A percentile compares a stretch with the other conserved stretches of the same genome.
These are phyloP conservation scores for Acropora yongei DNA, from an alignment of 64 coral and sea anemone species.

Conservation along the genomic window DNA sequence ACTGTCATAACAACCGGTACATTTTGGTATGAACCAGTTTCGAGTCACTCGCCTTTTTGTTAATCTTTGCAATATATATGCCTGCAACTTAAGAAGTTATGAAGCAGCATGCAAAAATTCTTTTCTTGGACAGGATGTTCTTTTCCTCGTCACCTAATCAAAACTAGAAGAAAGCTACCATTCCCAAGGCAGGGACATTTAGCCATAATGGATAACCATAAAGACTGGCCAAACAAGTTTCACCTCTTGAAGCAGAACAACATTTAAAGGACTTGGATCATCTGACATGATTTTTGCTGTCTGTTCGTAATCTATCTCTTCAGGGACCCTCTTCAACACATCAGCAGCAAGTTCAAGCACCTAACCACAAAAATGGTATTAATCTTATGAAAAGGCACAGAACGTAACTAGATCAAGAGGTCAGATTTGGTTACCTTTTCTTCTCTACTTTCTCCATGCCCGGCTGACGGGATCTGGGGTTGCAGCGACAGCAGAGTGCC, in stretches of 20 bases:
- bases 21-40: no score
- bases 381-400: neutral
- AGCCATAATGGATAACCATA: no score
- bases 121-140: no score
- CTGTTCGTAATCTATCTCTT: conserved; percentile 98
- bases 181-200: neutral
- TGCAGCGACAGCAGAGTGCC: conserved; percentile 92
- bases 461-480: conserved; percentile 80
- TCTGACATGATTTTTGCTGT: conserved; percentile 98
- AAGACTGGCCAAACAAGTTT: no score
- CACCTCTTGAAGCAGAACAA: conserved; percentile 97
- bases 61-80: no score
- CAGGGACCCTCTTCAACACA: conserved; percentile 94
- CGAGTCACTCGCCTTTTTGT: no score
- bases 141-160: no score
- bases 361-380: conserved; percentile 22
- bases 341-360: conserved; percentile 96
- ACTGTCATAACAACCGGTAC: no score
- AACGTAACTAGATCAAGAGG: neutral
- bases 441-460: conserved; percentile 87
- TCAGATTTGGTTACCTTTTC: conserved; percentile 66
- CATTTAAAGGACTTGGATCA: conserved; percentile 93
- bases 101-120: no score
- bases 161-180: no score
- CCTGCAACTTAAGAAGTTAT: no score